Percentiles rank a stretch among this genome's conserved stretches.
phyloP scores from a whole-genome alignment of 2,888 invertebrate species.

The Cacoxenus indagator region DNA sequence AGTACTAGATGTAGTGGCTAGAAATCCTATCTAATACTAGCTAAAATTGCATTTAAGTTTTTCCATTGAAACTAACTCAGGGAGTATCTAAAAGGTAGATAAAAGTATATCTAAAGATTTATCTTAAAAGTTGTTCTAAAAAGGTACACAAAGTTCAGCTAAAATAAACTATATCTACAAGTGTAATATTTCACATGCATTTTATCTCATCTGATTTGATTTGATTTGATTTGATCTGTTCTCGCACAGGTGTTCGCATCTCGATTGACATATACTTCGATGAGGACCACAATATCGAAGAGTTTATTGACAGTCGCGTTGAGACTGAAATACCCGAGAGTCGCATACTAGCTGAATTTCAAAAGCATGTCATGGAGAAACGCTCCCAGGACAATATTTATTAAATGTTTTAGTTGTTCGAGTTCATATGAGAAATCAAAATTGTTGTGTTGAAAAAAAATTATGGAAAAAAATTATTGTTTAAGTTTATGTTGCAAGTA shows the following conservation, averaged over 20 bases:
- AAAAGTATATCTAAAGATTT: no score
- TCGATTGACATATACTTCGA: constrained; percentile 67
- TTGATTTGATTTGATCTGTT: not conserved
- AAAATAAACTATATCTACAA: not conserved
- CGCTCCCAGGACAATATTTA: constrained; percentile 31
- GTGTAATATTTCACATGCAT: not conserved
- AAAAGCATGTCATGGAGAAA: constrained; percentile 45
- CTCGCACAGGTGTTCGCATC: constrained; percentile 64
- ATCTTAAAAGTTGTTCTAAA: no score
- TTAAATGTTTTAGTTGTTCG: not conserved
- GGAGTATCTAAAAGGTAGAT: no score
- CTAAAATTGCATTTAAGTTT: no score
- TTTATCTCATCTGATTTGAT: not conserved
- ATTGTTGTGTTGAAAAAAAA: not conserved
- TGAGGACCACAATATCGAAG: constrained; percentile 51
- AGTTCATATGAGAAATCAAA: not conserved
- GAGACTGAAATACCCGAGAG: constrained; percentile 69
- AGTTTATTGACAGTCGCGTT: constrained; percentile 64
- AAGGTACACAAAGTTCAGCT: no score
- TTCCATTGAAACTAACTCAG: no score
- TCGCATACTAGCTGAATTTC: constrained; percentile 66
- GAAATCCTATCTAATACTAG: no score
- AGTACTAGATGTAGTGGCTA: no score
- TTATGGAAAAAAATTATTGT: constrained; percentile 29
- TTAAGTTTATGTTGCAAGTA: constrained; percentile 25